A percentile compares a stretch with the other conserved stretches of the same genome.
These are phyloP conservation scores for Drosophila yooni DNA, from an alignment of 2,888 invertebrate species.

Conservation along the genomic window DNA sequence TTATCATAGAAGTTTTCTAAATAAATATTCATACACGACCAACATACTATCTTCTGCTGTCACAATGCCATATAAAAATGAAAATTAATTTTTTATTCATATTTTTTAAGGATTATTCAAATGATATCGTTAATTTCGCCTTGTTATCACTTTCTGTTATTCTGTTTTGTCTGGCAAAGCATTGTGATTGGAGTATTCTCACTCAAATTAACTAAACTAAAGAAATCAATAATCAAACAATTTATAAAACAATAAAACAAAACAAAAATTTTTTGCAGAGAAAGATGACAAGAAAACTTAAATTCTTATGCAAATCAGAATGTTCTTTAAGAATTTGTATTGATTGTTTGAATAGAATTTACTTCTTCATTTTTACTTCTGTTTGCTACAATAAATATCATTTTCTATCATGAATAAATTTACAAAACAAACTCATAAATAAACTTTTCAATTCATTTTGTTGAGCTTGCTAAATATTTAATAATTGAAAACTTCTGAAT, in stretches of 20 bases:
- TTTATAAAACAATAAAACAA: neutral
- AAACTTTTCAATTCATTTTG: too few relatives aligned
- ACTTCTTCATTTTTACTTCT: neutral
- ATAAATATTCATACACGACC: neutral
- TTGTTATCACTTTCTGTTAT: conserved; percentile 16
- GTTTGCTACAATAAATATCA: neutral
- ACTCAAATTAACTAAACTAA: neutral
- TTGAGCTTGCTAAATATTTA: too few relatives aligned
- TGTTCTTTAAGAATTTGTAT: neutral
- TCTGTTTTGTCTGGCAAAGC: conserved; percentile 9
- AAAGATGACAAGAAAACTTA: conserved; percentile 5
- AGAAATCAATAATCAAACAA: conserved; percentile 16
- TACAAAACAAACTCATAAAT: too few relatives aligned
- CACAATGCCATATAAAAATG: neutral
- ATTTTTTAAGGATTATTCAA: neutral
- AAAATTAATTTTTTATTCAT: neutral
- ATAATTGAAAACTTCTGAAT: too few relatives aligned
- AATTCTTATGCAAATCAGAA: neutral
- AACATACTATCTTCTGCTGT: neutral
- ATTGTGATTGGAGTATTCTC: conserved; percentile 1
- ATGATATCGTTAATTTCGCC: neutral
- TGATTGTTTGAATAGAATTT: neutral
- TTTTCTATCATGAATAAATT: neutral
- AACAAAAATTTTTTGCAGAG: neutral
- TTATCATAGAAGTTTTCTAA: neutral